These are phyloP conservation scores for Octodonta nipae DNA, from an alignment of 2,888 invertebrate species.

Conservation along the genomic window DNA sequence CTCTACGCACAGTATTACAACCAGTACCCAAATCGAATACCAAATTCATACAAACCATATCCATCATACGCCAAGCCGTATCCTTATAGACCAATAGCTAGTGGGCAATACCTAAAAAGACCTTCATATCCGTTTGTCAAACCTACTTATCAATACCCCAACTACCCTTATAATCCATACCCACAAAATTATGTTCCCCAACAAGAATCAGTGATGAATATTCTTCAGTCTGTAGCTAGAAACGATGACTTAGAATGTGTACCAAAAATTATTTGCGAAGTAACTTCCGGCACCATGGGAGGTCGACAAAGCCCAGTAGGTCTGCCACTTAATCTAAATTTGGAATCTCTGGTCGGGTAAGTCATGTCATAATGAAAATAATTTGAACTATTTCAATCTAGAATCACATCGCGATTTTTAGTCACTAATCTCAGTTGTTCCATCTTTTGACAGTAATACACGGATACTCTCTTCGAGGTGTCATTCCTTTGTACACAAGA, in stretches of 20 bases:
- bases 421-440: background rate
- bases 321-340: conserved; percentile 34
- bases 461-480: background rate
- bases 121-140: background rate
- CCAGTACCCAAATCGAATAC: no score
- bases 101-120: no score
- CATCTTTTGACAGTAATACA: background rate
- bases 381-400: background rate
- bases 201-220: conserved; percentile 31
- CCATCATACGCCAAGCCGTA: no score
- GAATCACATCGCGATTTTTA: background rate
- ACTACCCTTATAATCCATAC: conserved; percentile 10
- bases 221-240: conserved; percentile 47
- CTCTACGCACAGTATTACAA: no score
- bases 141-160: conserved; percentile 1
- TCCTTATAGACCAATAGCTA: background rate
- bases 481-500: no score
- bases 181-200: conserved; percentile 2
- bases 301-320: conserved; percentile 19
- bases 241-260: conserved; percentile 72
- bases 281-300: conserved; percentile 45
- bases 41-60: no score
- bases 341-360: conserved; percentile 49
- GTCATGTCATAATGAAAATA: conserved; percentile 23
- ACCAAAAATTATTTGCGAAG: conserved; percentile 65